Percentiles rank a stretch among this genome's conserved stretches.
Conservation (phyloP, 2,113 vertebrate genomes). For the Diglossa brunneiventris region DNA sequence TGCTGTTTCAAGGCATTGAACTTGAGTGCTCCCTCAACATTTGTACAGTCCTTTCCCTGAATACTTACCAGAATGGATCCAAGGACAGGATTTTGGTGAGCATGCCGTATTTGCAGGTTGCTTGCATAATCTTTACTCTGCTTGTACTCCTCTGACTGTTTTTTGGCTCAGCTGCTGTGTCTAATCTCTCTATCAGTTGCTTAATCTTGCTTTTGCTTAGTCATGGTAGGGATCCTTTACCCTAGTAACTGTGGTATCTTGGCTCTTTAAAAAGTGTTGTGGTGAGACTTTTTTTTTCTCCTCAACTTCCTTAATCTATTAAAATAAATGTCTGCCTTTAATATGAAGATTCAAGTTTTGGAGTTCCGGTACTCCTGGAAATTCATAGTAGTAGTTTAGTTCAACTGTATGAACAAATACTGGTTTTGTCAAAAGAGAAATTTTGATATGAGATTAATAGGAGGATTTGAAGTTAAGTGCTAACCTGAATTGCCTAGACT, state of each 20-base stretch:
- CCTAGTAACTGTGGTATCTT: neutral
- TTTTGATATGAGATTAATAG: neutral
- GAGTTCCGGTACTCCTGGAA: neutral
- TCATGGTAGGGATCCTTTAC: constrained; percentile 44
- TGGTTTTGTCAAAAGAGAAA: neutral
- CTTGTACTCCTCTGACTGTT: neutral
- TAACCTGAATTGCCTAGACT: neutral
- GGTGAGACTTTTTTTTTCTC: neutral
- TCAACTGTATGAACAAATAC: neutral
- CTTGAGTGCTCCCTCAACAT: neutral
- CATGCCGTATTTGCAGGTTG: neutral
- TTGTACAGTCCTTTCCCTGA: neutral
- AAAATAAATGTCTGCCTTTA: neutral
- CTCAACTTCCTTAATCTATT: neutral
- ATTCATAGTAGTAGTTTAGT: neutral
- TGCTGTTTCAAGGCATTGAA: neutral
- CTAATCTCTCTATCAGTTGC: constrained; percentile 16
- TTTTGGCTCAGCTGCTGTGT: neutral
- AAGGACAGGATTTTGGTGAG: constrained; percentile 32
- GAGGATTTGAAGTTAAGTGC: neutral
- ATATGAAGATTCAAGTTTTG: neutral
- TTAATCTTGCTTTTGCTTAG: constrained; percentile 62
- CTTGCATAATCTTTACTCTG: constrained; percentile 26
- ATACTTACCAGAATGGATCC: neutral
- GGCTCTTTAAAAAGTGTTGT: neutral